Evolutionary conservation across 2,113 vertebrate genomes (phyloP).

Genomic region (Megaceryle torquata): DNA sequence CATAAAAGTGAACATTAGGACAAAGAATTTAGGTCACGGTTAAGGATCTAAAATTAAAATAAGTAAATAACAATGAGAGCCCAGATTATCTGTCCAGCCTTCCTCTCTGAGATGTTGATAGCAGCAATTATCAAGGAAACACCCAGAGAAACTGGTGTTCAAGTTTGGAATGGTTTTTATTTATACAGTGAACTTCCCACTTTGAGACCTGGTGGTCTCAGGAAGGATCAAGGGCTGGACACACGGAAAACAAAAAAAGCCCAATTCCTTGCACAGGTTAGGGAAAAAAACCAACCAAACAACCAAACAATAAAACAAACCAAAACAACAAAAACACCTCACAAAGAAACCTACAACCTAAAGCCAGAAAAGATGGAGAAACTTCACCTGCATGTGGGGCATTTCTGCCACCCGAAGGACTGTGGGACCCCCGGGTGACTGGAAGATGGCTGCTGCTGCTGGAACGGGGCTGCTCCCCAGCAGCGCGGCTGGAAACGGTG

Average conservation of each 20-base stretch:
- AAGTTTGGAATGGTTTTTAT: background rate
- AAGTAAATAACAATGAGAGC: background rate
- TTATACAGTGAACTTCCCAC: background rate
- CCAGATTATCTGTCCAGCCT: background rate
- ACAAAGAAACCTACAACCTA: fast-evolving
- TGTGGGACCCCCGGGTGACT: fast-evolving
- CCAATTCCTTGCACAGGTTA: background rate
- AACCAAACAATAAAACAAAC: too few species aligned
- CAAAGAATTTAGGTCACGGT: background rate
- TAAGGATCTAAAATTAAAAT: background rate
- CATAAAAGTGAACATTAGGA: background rate
- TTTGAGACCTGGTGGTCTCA: fast-evolving
- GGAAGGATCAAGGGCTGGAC: background rate
- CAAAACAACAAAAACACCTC: too few species aligned
- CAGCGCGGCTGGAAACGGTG: fast-evolving
- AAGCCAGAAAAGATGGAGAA: too few species aligned
- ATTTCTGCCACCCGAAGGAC: fast-evolving
- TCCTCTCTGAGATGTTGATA: background rate
- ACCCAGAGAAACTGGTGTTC: background rate
- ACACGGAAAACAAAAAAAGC: background rate
- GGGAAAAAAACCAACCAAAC: background rate
- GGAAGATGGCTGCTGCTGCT: background rate
- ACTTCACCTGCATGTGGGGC: fast-evolving
- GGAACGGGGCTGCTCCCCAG: background rate
- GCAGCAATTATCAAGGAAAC: background rate